A percentile compares a stretch with the other conserved stretches of the same genome.
Evolutionary conservation across 1,140 invertebrate species (phyloP).

Genomic region (Cepaea nemoralis): DNA sequence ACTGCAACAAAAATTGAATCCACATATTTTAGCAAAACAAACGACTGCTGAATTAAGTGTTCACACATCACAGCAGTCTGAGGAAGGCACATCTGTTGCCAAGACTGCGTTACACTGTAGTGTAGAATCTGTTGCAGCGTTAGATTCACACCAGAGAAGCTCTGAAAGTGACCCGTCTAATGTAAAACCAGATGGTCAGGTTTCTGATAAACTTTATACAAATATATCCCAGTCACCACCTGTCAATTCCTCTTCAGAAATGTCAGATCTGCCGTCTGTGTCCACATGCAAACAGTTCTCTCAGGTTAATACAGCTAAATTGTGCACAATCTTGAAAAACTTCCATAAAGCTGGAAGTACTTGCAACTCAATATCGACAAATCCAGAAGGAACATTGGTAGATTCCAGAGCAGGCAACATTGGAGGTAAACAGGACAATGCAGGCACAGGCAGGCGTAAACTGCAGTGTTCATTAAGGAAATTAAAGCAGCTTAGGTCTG

Average conservation of each 20-base stretch:
- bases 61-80: too few species aligned
- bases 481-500: background rate
- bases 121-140: too few species aligned
- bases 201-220: background rate
- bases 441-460: background rate
- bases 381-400: background rate
- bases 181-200: background rate
- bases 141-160: too few species aligned
- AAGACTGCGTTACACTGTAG: too few species aligned
- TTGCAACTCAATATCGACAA: background rate
- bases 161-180: too few species aligned
- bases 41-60: too few species aligned
- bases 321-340: slow-evolving; percentile 33
- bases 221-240: background rate
- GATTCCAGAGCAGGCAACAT: background rate
- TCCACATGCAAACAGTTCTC: background rate
- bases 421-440: background rate
- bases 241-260: background rate
- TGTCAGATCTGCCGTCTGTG: background rate
- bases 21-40: too few species aligned
- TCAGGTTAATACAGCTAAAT: slow-evolving; percentile 24
- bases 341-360: background rate
- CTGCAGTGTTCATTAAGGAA: background rate
- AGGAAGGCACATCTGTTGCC: too few species aligned
- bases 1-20: too few species aligned